Percentiles rank a stretch among this genome's conserved stretches.
phyloP scores from a whole-genome alignment of 2,888 invertebrate genomes.

The Caenorhabditis sp. region DNA sequence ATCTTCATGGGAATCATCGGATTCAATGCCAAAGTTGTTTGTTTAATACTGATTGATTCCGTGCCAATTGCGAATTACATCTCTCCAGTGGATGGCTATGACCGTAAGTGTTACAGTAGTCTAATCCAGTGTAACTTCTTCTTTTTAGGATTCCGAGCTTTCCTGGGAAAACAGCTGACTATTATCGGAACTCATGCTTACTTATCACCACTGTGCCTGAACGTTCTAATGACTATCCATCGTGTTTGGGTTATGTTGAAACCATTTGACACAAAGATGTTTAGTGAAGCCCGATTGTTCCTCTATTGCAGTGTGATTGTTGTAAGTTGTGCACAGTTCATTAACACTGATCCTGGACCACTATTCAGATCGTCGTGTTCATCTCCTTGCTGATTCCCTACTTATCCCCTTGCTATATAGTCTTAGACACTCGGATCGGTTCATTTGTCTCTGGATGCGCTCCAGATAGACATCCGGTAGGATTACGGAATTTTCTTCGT shows the following conservation, averaged over 20 bases:
- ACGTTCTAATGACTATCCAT: conserved; percentile 1
- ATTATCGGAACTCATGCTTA: not conserved
- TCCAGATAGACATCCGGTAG: conserved; percentile 34
- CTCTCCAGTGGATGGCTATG: not conserved
- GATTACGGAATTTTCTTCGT: too few relatives aligned
- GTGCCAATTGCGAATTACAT: not conserved
- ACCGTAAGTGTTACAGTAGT: not conserved
- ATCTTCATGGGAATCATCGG: not conserved
- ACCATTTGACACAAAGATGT: not conserved
- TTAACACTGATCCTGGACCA: too few relatives aligned
- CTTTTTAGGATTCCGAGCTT: not conserved
- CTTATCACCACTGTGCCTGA: not conserved
- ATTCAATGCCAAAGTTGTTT: not conserved
- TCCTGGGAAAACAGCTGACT: not conserved
- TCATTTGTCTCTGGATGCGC: conserved; percentile 27
- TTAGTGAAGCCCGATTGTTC: not conserved
- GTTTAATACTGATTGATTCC: not conserved
- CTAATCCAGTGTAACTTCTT: too few relatives aligned
- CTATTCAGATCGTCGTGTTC: not conserved
- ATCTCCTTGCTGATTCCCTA: conserved; percentile 10
- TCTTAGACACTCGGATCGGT: not conserved
- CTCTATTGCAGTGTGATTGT: not conserved
- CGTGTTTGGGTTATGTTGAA: conserved; percentile 1
- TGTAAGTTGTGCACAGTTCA: too few relatives aligned
- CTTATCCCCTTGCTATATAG: conserved; percentile 1